These are phyloP conservation scores for Numenius phaeopus DNA, from an alignment of 2,797 vertebrate species.

Conservation along the genomic window DNA sequence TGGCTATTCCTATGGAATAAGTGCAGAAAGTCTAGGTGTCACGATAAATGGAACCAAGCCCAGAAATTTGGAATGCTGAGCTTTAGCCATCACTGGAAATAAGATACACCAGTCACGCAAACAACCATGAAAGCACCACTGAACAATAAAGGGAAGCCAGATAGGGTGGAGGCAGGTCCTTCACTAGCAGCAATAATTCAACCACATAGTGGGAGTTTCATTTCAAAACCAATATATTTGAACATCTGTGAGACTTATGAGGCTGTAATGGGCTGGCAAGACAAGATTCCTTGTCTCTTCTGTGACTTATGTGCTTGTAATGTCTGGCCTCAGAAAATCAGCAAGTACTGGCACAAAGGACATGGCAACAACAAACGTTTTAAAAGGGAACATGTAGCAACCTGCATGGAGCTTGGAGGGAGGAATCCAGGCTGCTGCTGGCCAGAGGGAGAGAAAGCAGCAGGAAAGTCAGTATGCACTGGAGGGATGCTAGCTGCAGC, in stretches of 20 bases:
- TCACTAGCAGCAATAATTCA: conserved; percentile 36
- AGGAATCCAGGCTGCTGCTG: not conserved
- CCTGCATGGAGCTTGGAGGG: not conserved
- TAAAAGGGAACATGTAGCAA: conserved; percentile 37
- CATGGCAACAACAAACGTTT: not conserved
- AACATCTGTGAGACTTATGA: conserved; percentile 68
- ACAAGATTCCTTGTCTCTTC: conserved; percentile 41
- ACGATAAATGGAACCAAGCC: not conserved
- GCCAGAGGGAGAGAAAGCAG: not conserved
- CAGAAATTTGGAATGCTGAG: not conserved
- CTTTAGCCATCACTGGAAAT: conserved; percentile 13
- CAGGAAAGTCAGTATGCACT: not conserved
- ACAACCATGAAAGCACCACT: not conserved
- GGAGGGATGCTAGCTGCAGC: not conserved
- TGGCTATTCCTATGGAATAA: not conserved
- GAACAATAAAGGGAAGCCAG: conserved; percentile 5
- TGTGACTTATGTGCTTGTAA: conserved; percentile 53
- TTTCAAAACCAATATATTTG: conserved; percentile 62
- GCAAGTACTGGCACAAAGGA: conserved; percentile 36
- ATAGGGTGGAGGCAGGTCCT: conserved; percentile 46
- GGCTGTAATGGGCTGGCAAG: conserved; percentile 41
- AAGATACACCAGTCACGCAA: not conserved
- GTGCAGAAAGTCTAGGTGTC: not conserved
- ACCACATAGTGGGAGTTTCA: conserved; percentile 35
- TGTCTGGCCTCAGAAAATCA: conserved; percentile 40